phyloP scores from a whole-genome alignment of 1,140 invertebrate genomes.

The Lepidurus couesii region DNA sequence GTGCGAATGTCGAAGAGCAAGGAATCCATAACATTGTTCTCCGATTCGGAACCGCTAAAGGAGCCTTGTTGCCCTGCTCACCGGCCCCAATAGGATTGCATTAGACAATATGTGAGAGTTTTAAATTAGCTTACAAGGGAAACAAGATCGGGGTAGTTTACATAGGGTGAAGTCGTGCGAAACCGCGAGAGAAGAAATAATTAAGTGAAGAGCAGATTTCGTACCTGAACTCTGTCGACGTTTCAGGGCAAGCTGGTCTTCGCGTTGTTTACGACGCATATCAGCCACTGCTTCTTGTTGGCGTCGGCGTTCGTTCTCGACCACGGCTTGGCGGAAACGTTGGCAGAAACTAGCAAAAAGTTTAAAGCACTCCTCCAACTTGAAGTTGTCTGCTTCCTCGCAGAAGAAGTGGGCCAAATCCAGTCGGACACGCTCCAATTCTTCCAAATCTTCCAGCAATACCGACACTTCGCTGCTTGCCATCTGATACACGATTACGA shows the following conservation, averaged over 20 bases:
- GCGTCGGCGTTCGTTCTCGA: constrained; percentile 71
- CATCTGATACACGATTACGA: constrained; percentile 51
- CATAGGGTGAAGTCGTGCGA: neutral
- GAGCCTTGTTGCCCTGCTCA: constrained; percentile 56
- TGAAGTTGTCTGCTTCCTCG: constrained; percentile 82
- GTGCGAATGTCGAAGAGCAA: constrained; percentile 63
- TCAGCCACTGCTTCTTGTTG: constrained; percentile 76
- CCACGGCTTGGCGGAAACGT: constrained; percentile 72
- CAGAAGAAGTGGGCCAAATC: constrained; percentile 90
- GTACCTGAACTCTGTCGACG: constrained; percentile 41
- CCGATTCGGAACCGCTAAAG: constrained; percentile 63
- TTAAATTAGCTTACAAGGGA: neutral
- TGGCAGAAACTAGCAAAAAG: constrained; percentile 79
- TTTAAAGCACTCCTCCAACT: constrained; percentile 92
- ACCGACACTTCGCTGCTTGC: constrained; percentile 71
- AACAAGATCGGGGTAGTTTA: neutral
- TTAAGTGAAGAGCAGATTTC: constrained; percentile 5
- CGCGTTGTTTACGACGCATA: constrained; percentile 63
- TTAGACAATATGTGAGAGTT: neutral
- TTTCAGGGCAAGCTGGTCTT: constrained; percentile 65
- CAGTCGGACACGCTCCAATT: constrained; percentile 69
- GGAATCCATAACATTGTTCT: constrained; percentile 65
- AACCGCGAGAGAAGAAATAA: constrained; percentile 15
- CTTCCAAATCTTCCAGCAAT: constrained; percentile 70
- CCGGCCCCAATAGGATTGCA: constrained; percentile 47